Evolutionary conservation across 2,113 vertebrate genomes (phyloP).

Genomic region (Sturnira hondurensis): DNA sequence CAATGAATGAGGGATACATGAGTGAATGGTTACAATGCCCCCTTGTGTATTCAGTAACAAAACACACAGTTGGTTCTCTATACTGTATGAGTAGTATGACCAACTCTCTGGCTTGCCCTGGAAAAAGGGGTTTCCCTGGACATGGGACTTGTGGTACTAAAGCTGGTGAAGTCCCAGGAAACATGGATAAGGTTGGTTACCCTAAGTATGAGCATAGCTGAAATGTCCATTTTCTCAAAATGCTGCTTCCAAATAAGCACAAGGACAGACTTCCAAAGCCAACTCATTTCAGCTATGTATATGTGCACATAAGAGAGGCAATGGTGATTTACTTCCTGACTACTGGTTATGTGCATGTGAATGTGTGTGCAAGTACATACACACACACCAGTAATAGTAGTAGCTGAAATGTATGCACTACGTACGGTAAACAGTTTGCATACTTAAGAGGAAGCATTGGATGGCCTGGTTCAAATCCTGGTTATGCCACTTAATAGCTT

Average conservation of each 20-base stretch:
- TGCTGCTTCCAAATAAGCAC: background rate
- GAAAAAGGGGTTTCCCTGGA: background rate
- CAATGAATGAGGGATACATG: conserved; percentile 5
- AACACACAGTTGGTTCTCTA: background rate
- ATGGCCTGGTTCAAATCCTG: background rate
- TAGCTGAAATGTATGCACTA: background rate
- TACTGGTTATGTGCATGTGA: background rate
- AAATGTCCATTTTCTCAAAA: background rate
- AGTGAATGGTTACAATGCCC: conserved; percentile 47
- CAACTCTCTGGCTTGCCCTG: background rate
- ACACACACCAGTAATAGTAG: background rate
- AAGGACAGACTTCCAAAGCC: background rate
- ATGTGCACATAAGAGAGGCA: background rate
- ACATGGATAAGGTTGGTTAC: background rate
- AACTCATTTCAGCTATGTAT: conserved; percentile 4
- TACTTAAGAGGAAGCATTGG: background rate
- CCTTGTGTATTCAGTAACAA: conserved; percentile 53
- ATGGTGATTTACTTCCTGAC: background rate
- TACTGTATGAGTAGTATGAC: background rate
- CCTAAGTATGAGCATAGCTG: background rate
- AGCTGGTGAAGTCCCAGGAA: background rate
- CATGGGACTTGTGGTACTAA: background rate
- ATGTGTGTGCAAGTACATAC: background rate
- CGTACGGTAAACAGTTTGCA: background rate
- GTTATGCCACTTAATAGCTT: background rate